These are phyloP conservation scores for Allobates femoralis DNA, from an alignment of 2,797 vertebrate species.

Conservation along the genomic window DNA sequence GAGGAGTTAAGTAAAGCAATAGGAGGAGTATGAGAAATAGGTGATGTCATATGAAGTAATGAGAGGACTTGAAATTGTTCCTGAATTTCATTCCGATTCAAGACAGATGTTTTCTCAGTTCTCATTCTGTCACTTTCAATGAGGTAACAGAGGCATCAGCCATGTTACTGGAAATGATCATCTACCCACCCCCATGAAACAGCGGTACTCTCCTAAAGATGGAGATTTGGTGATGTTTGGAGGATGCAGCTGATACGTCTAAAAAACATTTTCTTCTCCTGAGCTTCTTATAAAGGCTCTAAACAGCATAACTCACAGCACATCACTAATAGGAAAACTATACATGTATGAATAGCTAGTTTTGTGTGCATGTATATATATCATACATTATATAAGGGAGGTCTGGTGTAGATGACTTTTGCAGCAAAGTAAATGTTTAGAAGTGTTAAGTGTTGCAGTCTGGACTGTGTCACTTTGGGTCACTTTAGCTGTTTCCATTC, in stretches of 20 bases:
- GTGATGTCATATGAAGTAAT: conserved; percentile 48
- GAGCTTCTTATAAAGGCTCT: neutral
- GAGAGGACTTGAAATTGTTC: conserved; percentile 1
- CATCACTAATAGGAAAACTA: too few species aligned
- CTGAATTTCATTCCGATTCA: conserved; percentile 14
- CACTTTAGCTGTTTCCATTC: conserved; percentile 57
- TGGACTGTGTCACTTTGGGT: conserved; percentile 56
- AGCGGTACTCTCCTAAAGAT: conserved; percentile 12
- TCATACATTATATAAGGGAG: neutral
- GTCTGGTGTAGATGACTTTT: neutral
- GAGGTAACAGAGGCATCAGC: conserved; percentile 45
- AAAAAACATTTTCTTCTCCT: neutral
- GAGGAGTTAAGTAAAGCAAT: conserved; percentile 7
- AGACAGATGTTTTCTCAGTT: conserved; percentile 51
- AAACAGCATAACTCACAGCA: too few species aligned
- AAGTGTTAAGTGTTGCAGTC: conserved; percentile 21
- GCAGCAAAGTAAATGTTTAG: conserved; percentile 14
- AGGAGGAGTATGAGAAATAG: conserved; percentile 9
- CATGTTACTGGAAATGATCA: conserved; percentile 1
- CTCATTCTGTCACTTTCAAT: conserved; percentile 43
- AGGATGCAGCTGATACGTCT: neutral
- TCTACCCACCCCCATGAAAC: neutral
- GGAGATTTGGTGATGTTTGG: neutral
- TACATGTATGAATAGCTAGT: too few species aligned
- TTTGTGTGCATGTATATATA: neutral